phyloP scores from a whole-genome alignment of 2,113 vertebrate species.

The Ia io region DNA sequence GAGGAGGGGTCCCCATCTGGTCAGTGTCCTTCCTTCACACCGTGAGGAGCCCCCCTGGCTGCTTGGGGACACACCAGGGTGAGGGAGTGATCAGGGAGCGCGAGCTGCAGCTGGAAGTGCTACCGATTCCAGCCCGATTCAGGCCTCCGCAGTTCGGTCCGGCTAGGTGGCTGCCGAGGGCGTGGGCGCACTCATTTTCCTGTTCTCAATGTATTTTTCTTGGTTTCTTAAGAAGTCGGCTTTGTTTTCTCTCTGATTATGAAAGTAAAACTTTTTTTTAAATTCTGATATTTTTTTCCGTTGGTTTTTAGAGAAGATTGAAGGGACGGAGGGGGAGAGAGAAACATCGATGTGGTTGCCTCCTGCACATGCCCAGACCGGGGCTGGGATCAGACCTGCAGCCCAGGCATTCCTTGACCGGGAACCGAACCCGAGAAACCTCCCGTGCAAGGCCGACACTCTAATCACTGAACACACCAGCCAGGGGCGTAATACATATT shows the following conservation, averaged over 20 bases:
- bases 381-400: too few species aligned
- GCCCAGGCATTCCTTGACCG: too few species aligned
- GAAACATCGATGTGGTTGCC: too few species aligned
- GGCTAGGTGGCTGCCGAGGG: neutral
- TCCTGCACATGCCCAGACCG: too few species aligned
- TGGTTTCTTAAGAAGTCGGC: neutral
- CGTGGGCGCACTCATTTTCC: neutral
- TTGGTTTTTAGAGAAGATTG: too few species aligned
- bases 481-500: too few species aligned
- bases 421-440: too few species aligned
- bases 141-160: too few species aligned
- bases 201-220: neutral
- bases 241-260: neutral
- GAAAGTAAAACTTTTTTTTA: neutral
- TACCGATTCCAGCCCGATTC: neutral
- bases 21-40: neutral
- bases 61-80: neutral
- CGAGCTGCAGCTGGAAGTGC: neutral
- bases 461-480: too few species aligned
- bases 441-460: too few species aligned
- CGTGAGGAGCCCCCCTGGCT: neutral
- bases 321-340: too few species aligned
- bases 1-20: neutral
- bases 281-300: too few species aligned
- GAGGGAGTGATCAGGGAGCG: neutral